These are phyloP conservation scores for Rana temporaria DNA, from an alignment of 2,113 vertebrate species.

Conservation along the genomic window DNA sequence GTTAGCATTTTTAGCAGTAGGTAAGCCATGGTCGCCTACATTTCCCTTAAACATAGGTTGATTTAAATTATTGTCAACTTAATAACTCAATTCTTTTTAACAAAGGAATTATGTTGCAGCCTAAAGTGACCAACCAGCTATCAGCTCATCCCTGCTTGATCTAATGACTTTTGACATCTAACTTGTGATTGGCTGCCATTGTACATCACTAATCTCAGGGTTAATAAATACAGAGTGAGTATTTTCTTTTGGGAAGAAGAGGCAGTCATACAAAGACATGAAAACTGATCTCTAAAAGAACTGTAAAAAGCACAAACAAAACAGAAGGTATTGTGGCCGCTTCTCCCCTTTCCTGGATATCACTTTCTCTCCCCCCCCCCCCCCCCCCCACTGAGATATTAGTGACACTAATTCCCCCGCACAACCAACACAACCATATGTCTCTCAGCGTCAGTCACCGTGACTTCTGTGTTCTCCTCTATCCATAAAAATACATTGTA, in stretches of 20 bases:
- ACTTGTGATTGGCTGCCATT: too few species aligned
- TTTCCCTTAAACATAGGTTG: too few species aligned
- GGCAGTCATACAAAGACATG: not conserved
- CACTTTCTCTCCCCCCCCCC: conserved; percentile 43
- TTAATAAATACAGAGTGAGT: too few species aligned
- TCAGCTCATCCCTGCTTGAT: too few species aligned
- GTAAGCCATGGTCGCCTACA: too few species aligned
- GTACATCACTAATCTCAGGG: too few species aligned
- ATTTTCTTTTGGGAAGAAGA: not conserved
- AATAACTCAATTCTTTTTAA: too few species aligned
- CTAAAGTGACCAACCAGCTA: too few species aligned
- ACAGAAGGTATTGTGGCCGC: not conserved
- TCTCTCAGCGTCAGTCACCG: conserved; percentile 10
- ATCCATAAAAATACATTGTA: not conserved
- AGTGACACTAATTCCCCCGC: conserved; percentile 25
- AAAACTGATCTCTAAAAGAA: conserved; percentile 14
- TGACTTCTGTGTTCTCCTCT: not conserved
- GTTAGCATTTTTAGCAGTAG: too few species aligned
- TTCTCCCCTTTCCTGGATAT: conserved; percentile 32
- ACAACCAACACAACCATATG: conserved; percentile 1
- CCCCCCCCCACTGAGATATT: conserved; percentile 23
- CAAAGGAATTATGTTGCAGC: too few species aligned
- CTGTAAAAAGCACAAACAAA: conserved; percentile 21
- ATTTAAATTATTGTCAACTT: too few species aligned
- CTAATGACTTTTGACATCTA: too few species aligned